Base-by-base conservation (phyloP, 2,888 invertebrate genomes). In the Apotomis turbidana region DNA sequence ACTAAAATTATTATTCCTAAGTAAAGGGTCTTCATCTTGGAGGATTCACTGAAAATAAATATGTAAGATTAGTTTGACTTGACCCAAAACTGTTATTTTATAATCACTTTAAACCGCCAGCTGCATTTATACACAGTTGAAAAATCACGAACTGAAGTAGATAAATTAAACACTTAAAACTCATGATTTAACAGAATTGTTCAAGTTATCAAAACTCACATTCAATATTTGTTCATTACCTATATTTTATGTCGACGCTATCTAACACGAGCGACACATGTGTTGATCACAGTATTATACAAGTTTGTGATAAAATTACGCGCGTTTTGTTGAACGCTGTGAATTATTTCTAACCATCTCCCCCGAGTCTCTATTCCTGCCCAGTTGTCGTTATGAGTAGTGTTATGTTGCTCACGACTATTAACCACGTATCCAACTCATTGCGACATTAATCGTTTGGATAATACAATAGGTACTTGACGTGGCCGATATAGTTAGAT, bases 1-100 rank as follows among this genome's bases (percentile, higher is more conserved):
- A 60, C 8, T 41, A 70, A 9, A 12, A 67, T 49, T 0, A 49
- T 41, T 38, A 60, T 61, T 62, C 52, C 52, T 3, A 68, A 41
- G 38, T 54, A 59, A 5, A 57, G n/a, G 1, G 27, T 10, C 54
- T 63, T 72, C 72, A 72, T 72, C 2, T 54, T 72, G 60, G 8
- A 54, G 10, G 13, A 13, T 57, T 41, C 3, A 10, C 72, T 72
- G 67, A n/a, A 71, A 71, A 52, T 0, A 52, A 52, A 4, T 58
- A 68, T 3, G 6, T 15, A 10, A 10, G 10, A 46, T 61, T 9
- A 61, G 49, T 49, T 49, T 49, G 8, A 9, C 9, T 49, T 49
- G 9, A 10, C 9, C 5, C 10, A 49, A 49, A 49, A 9, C 2
- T 10, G 8, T 12, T 49, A 3, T 9, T 49, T 49, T 10, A 2